Conservation (phyloP, 2,797 vertebrate species). For the Sebastes alutus region DNA sequence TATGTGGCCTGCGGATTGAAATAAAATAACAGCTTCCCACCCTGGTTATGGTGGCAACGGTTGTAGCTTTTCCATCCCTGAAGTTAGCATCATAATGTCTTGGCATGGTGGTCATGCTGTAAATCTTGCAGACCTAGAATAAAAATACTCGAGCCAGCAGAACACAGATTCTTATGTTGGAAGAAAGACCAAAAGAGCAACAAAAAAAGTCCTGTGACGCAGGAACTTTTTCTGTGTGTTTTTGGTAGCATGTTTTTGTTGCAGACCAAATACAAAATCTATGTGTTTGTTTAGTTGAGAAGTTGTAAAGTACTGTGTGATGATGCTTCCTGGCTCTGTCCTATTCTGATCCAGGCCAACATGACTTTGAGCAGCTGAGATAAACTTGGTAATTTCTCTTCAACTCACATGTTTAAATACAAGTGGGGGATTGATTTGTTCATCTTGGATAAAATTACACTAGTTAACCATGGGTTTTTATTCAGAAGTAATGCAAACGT, state of each 20-base stretch:
- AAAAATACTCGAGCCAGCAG: slow-evolving; percentile 6
- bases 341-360: not conserved
- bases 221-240: not conserved
- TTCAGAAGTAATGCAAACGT: not conserved
- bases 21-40: slow-evolving; percentile 20
- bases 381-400: not conserved
- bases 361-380: not conserved
- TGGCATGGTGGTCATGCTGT: slow-evolving; percentile 15
- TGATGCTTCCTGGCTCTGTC: not conserved
- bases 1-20: slow-evolving; percentile 22
- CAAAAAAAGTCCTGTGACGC: not conserved
- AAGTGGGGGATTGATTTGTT: not conserved
- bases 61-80: slow-evolving; percentile 28
- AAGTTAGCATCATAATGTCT: slow-evolving; percentile 23
- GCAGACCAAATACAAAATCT: not conserved
- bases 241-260: not conserved
- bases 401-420: not conserved
- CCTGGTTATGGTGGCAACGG: slow-evolving; percentile 9
- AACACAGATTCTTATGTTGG: not conserved
- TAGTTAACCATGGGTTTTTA: too few relatives aligned
- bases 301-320: not conserved
- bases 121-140: slow-evolving; percentile 13
- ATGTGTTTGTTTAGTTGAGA: not conserved
- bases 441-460: not conserved
- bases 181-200: not conserved